Evolutionary conservation across 2,797 vertebrate genomes (phyloP).

Genomic region (Sebastes trivittatus): DNA sequence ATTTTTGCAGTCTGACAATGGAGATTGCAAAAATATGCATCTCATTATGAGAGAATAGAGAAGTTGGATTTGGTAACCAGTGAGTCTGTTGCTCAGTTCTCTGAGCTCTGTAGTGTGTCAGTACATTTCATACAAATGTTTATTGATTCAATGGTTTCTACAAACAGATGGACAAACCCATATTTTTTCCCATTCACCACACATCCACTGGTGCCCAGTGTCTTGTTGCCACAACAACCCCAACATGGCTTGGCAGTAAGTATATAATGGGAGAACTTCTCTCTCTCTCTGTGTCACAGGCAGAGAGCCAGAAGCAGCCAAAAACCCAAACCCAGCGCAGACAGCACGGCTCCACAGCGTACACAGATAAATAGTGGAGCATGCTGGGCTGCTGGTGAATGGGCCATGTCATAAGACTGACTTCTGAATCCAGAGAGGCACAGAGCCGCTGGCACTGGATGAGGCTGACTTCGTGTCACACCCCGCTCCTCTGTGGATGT

Average conservation of each 20-base stretch:
- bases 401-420: constrained; percentile 56
- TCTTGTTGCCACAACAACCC: constrained; percentile 73
- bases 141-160: constrained; percentile 1
- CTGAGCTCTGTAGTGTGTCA: neutral
- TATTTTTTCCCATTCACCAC: constrained; percentile 35
- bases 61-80: neutral
- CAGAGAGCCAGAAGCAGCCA: constrained; percentile 47
- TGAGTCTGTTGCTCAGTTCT: neutral
- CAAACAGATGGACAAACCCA: constrained; percentile 21
- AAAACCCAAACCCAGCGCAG: constrained; percentile 42
- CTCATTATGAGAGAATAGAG: neutral
- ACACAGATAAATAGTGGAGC: constrained; percentile 63
- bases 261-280: constrained; percentile 5
- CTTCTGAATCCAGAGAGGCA: constrained; percentile 49
- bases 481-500: constrained; percentile 25
- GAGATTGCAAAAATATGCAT: neutral
- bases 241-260: constrained; percentile 44
- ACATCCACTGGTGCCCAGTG: constrained; percentile 25
- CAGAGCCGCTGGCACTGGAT: constrained; percentile 44
- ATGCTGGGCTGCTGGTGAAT: constrained; percentile 64
- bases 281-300: constrained; percentile 28
- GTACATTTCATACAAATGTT: neutral
- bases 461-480: constrained; percentile 45
- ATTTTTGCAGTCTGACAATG: neutral
- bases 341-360: constrained; percentile 51